phyloP scores from a whole-genome alignment of 2,888 invertebrate species.

The Cosmia trapezina region DNA sequence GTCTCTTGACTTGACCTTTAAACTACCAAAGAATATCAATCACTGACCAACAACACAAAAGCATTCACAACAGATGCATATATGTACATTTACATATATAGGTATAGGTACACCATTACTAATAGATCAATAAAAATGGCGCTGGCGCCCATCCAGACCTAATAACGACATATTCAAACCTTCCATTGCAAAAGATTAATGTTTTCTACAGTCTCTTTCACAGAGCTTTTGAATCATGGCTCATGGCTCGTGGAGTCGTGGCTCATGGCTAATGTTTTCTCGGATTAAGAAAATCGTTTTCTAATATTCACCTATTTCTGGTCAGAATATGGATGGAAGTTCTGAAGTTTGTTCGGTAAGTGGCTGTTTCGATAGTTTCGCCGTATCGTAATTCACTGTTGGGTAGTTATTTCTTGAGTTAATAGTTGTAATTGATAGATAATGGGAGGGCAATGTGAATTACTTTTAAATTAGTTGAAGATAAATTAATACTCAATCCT shows the following conservation, averaged over 20 bases:
- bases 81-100: too few relatives aligned
- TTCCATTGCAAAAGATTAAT: conserved; percentile 71
- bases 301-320: conserved; percentile 53
- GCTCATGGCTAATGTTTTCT: conserved; percentile 55
- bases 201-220: conserved; percentile 53
- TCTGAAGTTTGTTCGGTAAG: conserved; percentile 41
- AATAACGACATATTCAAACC: conserved; percentile 75
- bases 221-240: conserved; percentile 47
- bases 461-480: background rate
- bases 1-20: background rate
- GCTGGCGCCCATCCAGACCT: conserved; percentile 70
- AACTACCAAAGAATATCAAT: conserved; percentile 1
- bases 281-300: conserved; percentile 61
- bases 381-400: conserved; percentile 42
- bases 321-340: conserved; percentile 43
- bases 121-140: conserved; percentile 62
- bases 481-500: too few relatives aligned
- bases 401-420: conserved; percentile 12
- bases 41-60: conserved; percentile 10
- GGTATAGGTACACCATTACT: conserved; percentile 30
- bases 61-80: background rate
- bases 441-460: conserved; percentile 5
- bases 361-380: conserved; percentile 42
- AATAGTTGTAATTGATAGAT: conserved; percentile 39
- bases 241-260: conserved; percentile 43